Conservation (phyloP, 1,140 invertebrate species). For the Microplitis demolitor region DNA sequence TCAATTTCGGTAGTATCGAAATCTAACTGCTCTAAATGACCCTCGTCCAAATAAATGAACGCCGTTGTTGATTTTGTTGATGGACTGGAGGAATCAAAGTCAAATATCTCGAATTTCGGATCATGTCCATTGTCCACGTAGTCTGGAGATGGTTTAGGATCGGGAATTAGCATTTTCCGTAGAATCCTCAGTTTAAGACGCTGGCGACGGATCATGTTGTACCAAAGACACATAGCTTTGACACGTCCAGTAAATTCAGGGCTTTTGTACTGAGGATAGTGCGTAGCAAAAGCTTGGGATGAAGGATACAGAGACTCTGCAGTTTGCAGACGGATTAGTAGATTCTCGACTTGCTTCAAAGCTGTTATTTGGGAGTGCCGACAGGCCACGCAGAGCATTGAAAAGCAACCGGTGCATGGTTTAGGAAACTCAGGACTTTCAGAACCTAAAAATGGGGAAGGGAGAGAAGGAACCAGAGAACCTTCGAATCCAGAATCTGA, state of each 20-base stretch:
- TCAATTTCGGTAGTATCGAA: constrained; percentile 53
- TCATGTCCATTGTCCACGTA: no score
- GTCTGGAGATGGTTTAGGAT: constrained; percentile 42
- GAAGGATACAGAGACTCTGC: constrained; percentile 85
- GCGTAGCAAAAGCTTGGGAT: constrained; percentile 73
- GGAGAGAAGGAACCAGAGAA: constrained; percentile 26
- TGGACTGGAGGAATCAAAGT: constrained; percentile 39
- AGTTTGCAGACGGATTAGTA: constrained; percentile 75
- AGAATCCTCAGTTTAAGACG: constrained; percentile 79
- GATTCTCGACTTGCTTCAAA: constrained; percentile 71
- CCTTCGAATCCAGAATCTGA: constrained; percentile 27
- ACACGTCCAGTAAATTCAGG: constrained; percentile 70
- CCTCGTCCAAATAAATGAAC: constrained; percentile 40
- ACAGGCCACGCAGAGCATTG: constrained; percentile 73
- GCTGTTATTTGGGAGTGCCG: constrained; percentile 72
- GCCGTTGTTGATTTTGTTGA: constrained; percentile 34
- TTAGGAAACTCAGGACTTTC: constrained; percentile 40
- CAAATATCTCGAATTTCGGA: neutral
- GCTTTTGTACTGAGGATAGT: constrained; percentile 75
- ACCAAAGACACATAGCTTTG: constrained; percentile 86
- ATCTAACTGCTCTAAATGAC: constrained; percentile 41
- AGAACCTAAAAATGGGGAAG: neutral
- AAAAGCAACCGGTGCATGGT: constrained; percentile 66
- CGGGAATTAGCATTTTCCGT: constrained; percentile 72
- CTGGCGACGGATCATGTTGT: constrained; percentile 85